Conservation (phyloP, 2,888 invertebrate genomes). For the Eilema caniola region DNA sequence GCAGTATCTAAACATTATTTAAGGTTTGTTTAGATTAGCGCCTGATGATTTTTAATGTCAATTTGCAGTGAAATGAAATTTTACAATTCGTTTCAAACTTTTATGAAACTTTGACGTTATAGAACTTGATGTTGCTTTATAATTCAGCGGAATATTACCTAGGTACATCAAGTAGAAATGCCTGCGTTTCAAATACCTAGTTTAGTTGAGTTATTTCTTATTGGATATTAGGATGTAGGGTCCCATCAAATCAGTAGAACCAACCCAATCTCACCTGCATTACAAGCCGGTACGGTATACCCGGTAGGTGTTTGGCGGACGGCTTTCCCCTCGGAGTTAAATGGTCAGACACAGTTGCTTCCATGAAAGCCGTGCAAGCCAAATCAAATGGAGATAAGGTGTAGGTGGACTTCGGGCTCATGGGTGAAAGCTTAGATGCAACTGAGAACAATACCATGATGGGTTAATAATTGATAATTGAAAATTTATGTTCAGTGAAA, state of each 20-base stretch:
- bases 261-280: background rate
- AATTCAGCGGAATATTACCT: background rate
- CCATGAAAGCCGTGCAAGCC: background rate
- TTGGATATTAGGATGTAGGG: too few species aligned
- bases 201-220: too few species aligned
- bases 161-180: background rate
- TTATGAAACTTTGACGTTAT: too few species aligned
- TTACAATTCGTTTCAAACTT: background rate
- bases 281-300: too few species aligned
- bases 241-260: too few species aligned
- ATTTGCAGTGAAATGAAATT: background rate
- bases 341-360: background rate
- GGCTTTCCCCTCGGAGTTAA: too few species aligned
- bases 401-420: background rate
- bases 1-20: too few species aligned
- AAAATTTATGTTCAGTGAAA: too few species aligned
- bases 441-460: background rate
- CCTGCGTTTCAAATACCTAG: background rate
- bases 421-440: background rate
- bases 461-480: too few species aligned
- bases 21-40: constrained; percentile 27
- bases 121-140: background rate
- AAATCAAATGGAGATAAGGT: background rate
- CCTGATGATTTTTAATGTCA: constrained; percentile 37
- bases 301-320: too few species aligned